These are phyloP conservation scores for Proisotoma minuta DNA, from an alignment of 2,888 invertebrate genomes.

Conservation along the genomic window DNA sequence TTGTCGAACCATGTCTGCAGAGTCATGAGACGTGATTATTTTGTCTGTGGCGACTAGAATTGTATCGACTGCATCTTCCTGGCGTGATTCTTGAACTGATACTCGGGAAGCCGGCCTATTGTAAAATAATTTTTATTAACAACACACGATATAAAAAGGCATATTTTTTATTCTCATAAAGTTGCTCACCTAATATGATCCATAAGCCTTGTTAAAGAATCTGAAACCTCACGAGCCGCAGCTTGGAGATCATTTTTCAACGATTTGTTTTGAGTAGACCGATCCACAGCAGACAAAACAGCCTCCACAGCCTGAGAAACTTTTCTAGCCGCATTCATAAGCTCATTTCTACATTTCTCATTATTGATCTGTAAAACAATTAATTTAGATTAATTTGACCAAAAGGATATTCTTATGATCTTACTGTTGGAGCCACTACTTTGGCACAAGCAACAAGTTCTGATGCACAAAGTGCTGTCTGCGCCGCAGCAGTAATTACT, in stretches of 20 bases:
- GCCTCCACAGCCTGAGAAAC: slow-evolving; percentile 88
- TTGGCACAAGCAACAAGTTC: slow-evolving; percentile 96
- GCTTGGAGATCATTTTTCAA: slow-evolving; percentile 68
- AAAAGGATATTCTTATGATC: slow-evolving; percentile 59
- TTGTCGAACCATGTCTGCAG: slow-evolving; percentile 90
- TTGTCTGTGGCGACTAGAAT: slow-evolving; percentile 86
- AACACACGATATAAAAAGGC: neutral
- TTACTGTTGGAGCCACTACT: slow-evolving; percentile 79
- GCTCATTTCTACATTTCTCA: slow-evolving; percentile 65
- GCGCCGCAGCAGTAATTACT: slow-evolving; percentile 92
- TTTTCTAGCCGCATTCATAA: slow-evolving; percentile 85
- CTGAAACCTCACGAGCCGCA: slow-evolving; percentile 83
- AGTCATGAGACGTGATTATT: slow-evolving; percentile 76
- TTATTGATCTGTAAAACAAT: slow-evolving; percentile 37
- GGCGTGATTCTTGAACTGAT: slow-evolving; percentile 60
- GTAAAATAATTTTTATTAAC: too few species aligned
- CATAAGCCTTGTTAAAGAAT: slow-evolving; percentile 80
- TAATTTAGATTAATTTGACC: neutral
- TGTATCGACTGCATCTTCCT: slow-evolving; percentile 81
- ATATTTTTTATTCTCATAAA: slow-evolving; percentile 1
- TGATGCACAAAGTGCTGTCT: slow-evolving; percentile 94
- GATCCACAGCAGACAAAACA: slow-evolving; percentile 75
- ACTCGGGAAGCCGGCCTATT: slow-evolving; percentile 38
- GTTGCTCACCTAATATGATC: slow-evolving; percentile 72
- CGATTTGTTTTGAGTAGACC: slow-evolving; percentile 64